Percentiles rank a stretch among this genome's conserved stretches.
Conservation (phyloP, 2,888 invertebrate genomes). For the Lapara coniferarum region DNA sequence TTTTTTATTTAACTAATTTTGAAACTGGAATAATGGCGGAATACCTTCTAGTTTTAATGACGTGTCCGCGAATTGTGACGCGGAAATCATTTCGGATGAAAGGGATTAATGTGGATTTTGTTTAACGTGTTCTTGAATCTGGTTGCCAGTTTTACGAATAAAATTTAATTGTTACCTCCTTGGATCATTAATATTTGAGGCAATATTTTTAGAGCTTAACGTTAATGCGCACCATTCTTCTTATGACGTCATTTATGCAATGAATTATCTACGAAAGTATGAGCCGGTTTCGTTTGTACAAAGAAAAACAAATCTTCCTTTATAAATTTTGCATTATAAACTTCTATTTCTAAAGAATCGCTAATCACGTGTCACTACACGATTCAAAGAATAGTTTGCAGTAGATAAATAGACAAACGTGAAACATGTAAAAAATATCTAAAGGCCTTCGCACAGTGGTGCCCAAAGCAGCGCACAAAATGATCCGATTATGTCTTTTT, state of each 20-base stretch:
- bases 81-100: conserved; percentile 51
- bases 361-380: background rate
- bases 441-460: too few species aligned
- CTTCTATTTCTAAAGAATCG: background rate
- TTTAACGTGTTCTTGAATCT: conserved; percentile 21
- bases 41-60: conserved; percentile 62
- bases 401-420: background rate
- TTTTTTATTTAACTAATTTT: conserved; percentile 53
- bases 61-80: conserved; percentile 50
- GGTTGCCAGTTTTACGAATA: background rate
- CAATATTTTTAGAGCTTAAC: conserved; percentile 18
- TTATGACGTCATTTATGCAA: conserved; percentile 18
- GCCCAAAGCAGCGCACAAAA: too few species aligned
- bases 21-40: conserved; percentile 53
- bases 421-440: background rate
- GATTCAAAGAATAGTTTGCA: background rate
- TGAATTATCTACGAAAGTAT: conserved; percentile 15
- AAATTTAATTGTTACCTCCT: conserved; percentile 13
- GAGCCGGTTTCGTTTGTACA: conserved; percentile 8
- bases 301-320: background rate
- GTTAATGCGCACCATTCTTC: conserved; percentile 4
- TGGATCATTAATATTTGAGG: background rate
- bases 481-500: too few species aligned
- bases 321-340: background rate
- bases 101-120: conserved; percentile 48